Evolutionary conservation across 64 coral and sea anemone genomes (phyloP).

Genomic region (Acropora yongei): DNA sequence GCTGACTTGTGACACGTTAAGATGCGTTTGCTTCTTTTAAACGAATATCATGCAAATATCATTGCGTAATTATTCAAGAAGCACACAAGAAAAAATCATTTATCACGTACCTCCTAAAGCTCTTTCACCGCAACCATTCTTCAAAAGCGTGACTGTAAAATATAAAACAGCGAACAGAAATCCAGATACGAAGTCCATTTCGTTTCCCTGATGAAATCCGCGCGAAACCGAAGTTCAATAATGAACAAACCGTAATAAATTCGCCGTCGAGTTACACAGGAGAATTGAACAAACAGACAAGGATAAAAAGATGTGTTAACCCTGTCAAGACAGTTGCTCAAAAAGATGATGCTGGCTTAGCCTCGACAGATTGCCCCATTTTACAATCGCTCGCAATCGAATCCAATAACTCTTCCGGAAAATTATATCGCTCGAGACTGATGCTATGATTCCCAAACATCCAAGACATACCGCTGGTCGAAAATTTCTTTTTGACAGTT

Average conservation of each 20-base stretch:
- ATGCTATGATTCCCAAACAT: background rate
- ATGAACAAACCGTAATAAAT: background rate
- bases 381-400: background rate
- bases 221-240: background rate
- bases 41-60: constrained; percentile 1
- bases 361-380: background rate
- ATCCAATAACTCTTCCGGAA: background rate
- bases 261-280: background rate
- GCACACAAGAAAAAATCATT: background rate
- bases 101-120: background rate
- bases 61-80: background rate
- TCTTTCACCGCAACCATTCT: background rate
- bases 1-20: no score
- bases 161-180: background rate
- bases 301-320: background rate
- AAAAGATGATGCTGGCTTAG: constrained; percentile 13
- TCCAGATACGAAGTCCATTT: background rate
- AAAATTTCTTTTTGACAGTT: no score
- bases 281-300: background rate
- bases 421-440: background rate
- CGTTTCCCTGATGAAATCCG: background rate
- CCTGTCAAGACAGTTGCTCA: background rate
- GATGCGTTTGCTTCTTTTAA: background rate
- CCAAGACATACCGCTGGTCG: no score
- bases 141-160: background rate